Percentiles rank a stretch among this genome's conserved stretches.
phyloP scores from a whole-genome alignment of 23 tunicate species.

The Halocynthia roretzi region DNA sequence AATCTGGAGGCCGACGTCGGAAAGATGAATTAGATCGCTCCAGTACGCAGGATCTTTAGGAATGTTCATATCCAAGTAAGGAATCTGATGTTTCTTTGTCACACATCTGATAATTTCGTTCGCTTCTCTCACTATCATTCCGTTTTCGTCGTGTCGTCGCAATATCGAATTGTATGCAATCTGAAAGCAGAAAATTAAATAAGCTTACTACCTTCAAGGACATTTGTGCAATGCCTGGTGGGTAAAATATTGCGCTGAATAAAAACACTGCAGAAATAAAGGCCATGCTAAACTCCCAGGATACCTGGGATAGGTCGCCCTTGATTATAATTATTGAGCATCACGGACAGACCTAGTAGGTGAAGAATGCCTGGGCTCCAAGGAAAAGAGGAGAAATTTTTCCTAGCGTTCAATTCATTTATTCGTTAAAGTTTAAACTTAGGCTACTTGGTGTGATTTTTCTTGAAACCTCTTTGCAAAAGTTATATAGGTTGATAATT shows the following conservation, averaged over 20 bases:
- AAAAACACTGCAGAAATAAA: too few relatives aligned
- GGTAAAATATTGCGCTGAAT: not conserved
- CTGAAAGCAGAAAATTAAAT: not conserved
- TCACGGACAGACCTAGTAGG: too few relatives aligned
- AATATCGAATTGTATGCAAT: not conserved
- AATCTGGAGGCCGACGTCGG: not conserved
- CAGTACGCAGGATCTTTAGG: not conserved
- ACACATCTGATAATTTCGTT: not conserved
- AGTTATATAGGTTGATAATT: too few relatives aligned
- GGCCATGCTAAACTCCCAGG: too few relatives aligned
- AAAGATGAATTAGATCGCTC: conserved; percentile 4
- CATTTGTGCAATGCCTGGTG: not conserved
- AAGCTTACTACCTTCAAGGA: not conserved
- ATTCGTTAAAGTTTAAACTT: too few relatives aligned
- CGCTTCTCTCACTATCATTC: not conserved
- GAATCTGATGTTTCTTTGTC: not conserved
- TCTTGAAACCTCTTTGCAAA: too few relatives aligned
- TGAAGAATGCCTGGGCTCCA: too few relatives aligned
- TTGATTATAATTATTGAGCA: too few relatives aligned
- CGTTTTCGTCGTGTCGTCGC: conserved; percentile 1
- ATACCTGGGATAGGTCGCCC: too few relatives aligned
- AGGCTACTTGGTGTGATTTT: too few relatives aligned
- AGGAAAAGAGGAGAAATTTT: too few relatives aligned
- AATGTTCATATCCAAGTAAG: not conserved
- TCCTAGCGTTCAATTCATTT: too few relatives aligned